phyloP scores from a whole-genome alignment of 1,140 invertebrate genomes.

The Pogonomyrmex californicus region DNA sequence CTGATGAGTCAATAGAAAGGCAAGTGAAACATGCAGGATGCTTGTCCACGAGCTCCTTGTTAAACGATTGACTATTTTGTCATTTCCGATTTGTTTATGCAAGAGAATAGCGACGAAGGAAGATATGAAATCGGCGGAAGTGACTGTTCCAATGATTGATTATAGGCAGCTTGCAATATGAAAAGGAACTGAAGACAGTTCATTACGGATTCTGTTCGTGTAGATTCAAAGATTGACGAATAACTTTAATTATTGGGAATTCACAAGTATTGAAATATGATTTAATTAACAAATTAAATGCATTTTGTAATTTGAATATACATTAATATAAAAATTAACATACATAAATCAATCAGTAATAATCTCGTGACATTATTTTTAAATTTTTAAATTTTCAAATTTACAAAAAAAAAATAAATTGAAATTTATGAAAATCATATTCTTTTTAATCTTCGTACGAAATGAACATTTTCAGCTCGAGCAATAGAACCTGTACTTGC shows the following conservation, averaged over 20 bases:
- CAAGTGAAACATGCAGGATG: constrained; percentile 30
- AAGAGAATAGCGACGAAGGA: constrained; percentile 22
- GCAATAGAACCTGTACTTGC: constrained; percentile 8
- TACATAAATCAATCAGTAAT: constrained; percentile 10
- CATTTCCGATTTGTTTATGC: constrained; percentile 22
- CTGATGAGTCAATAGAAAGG: constrained; percentile 43
- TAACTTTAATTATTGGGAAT: neutral
- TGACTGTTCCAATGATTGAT: constrained; percentile 32
- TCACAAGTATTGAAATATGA: neutral
- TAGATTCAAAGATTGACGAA: neutral
- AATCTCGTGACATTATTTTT: neutral
- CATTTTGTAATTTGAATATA: neutral
- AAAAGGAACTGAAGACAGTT: neutral
- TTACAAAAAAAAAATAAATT: neutral
- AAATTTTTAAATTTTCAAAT: neutral
- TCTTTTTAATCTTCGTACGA: constrained; percentile 11
- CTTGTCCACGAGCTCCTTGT: constrained; percentile 24
- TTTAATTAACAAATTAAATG: constrained; percentile 4
- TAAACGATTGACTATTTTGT: constrained; percentile 23
- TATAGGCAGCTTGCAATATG: constrained; percentile 27
- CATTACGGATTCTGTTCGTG: neutral
- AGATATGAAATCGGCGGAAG: constrained; percentile 19
- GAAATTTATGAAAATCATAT: neutral
- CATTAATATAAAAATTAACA: neutral
- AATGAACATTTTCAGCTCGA: neutral